Evolutionary conservation across 2,113 vertebrate species (phyloP).

Genomic region (Forbesichthys papilliferus): DNA sequence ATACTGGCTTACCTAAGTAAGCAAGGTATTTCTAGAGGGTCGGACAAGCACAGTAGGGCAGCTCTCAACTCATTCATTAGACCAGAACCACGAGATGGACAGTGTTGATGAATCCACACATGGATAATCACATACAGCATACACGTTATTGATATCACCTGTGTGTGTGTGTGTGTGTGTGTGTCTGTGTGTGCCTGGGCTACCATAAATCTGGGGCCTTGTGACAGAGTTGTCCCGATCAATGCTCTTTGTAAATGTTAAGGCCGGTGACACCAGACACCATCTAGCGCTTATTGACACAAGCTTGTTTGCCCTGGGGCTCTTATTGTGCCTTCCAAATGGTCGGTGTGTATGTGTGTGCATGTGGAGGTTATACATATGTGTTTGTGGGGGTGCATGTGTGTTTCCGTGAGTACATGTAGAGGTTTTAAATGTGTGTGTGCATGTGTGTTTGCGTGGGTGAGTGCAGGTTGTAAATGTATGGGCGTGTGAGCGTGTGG

Average conservation of each 20-base stretch:
- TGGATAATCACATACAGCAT: conserved; percentile 26
- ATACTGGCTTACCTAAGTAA: too few relatives aligned
- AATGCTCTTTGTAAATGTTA: conserved; percentile 58
- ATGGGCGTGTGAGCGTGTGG: background rate
- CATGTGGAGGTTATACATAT: background rate
- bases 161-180: conserved; percentile 5
- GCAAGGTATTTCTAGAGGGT: background rate
- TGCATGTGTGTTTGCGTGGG: conserved; percentile 16
- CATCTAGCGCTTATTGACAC: conserved; percentile 29
- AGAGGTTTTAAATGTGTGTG: conserved; percentile 4
- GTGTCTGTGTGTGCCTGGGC: background rate
- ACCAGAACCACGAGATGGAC: conserved; percentile 9
- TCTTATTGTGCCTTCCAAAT: conserved; percentile 1
- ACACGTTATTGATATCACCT: conserved; percentile 19
- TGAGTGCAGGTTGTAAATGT: background rate
- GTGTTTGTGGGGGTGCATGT: background rate
- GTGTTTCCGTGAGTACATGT: conserved; percentile 10
- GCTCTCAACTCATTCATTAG: background rate
- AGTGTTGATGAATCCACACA: background rate
- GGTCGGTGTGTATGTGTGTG: conserved; percentile 1
- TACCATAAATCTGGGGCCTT: conserved; percentile 23
- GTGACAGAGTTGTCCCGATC: conserved; percentile 43
- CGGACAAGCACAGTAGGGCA: background rate
- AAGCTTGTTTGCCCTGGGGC: background rate
- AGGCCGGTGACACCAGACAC: conserved; percentile 26